Evolutionary conservation across 2,888 invertebrate genomes (phyloP), one percentile per base, ranked within the genome.

Genomic region (Oxyteleia sp.): DNA sequence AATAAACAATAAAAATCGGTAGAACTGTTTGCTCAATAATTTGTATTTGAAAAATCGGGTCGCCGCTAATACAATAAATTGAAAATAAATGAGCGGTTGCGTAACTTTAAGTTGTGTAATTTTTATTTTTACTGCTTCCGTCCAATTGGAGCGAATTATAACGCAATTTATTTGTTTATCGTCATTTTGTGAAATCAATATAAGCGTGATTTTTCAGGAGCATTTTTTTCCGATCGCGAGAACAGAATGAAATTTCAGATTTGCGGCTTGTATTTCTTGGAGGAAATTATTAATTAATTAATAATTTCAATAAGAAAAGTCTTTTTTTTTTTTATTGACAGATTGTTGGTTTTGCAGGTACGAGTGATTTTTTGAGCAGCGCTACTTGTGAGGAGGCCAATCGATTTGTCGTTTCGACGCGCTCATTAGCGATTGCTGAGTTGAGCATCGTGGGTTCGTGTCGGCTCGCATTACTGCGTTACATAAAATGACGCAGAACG

Each of bases 401-500:
- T 63, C n/a, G n/a, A 51, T 47, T 47, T 47, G 16, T 47, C 11
- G 3, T 16, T 53, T 41, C 41, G n/a, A 41, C 41, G 35, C 13
- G 11, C 15, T 53, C 41, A 53, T 53, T 68, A 53, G 29, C 15
- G 41, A 53, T 55, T 26, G 38, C 13, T n/a, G 29, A 55, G 43
- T 43, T 43, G 29, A 29, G 43, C 35, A 63, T 53, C 72, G 55
- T 55, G 23, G 71, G 26, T 66, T 75, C 57, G 18, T 43, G 64
- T 29, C 57, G 26, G 18, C 51, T 59, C 26, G 43, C 23, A 43
- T 51, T 63, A 64, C 51, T 10, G 38, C 23, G 41, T 79, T 80
- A 80, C 68, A 35, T 72, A 80, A 72, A 80, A 63, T 63, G 61
- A 53, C 49, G 68, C 61, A 51, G 59, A 38, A 47, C 61, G 35